Base-by-base conservation (phyloP, 1,140 invertebrate species). In the Polyergus mexicanus region DNA sequence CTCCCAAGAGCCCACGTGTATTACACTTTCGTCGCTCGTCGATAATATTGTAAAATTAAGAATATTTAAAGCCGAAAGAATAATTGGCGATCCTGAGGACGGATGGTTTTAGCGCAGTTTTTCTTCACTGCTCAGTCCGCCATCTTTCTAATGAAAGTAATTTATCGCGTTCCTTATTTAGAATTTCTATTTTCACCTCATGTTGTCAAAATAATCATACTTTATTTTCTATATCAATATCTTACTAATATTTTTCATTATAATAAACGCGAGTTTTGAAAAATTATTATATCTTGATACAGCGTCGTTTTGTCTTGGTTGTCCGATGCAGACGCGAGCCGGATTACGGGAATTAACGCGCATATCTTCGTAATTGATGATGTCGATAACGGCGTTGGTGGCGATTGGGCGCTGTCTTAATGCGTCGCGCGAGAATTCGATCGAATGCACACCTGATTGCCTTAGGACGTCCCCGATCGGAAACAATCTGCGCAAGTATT, bases 401-500 rank as follows among this genome's bases (percentile, higher is more conserved):
- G 47, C 16, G 32, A 35, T 60, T n/a, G 32, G 51, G 38, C 25
- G 25, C 19, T 35, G 10, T 25, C 35, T 83, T 66, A 58, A 83
- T 60, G 11, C 28, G 38, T 32, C 6, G 32, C 60, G 32, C 32
- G 22, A 60, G 44, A 41, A 88, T 88, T 51, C 66, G 56, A 83
- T 83, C 11, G 83, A 72, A 66, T 86, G 83, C 83, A 88, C 72
- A 88, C 66, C 83, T 62, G 60, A 88, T 75, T 77, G 47, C 54
- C 60, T 47, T 22, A 19, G 22, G 83, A 66, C 28, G 19, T 25
- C 25, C 32, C 16, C 51, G 56, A 58, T 75, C 60, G 44, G 44
- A 65, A 80, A 85, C 75, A 85, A 89, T 88, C 54, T 38, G 65
- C 35, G 13, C 35, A 83, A 54, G 41, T 75, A 88, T 88, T 88